Percentiles rank a stretch among this genome's conserved stretches.
phyloP scores from a whole-genome alignment of 1,140 invertebrate genomes.

The Ptiloglossa arizonensis region DNA sequence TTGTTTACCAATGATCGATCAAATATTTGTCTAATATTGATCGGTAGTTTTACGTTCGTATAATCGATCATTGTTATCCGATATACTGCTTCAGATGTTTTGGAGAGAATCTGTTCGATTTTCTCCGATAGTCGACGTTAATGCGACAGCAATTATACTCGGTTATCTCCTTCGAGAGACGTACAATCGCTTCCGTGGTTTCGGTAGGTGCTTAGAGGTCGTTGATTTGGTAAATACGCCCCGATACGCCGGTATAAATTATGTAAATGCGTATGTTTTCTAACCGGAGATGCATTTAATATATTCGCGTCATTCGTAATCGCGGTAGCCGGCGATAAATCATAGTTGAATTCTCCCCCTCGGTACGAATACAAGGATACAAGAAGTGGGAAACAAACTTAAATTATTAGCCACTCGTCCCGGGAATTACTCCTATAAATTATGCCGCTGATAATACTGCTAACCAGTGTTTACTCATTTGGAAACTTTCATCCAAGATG shows the following conservation, averaged over 20 bases:
- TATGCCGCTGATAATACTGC: constrained; percentile 1
- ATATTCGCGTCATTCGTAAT: constrained; percentile 21
- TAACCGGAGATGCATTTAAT: constrained; percentile 15
- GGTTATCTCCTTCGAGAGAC: background rate
- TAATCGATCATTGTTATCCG: too few relatives aligned
- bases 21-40: too few relatives aligned
- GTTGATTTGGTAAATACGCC: constrained; percentile 38
- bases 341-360: constrained; percentile 8
- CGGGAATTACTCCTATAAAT: constrained; percentile 6
- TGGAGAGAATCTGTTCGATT: background rate
- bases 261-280: constrained; percentile 32
- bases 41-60: too few relatives aligned
- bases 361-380: constrained; percentile 8
- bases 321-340: constrained; percentile 25
- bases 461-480: background rate
- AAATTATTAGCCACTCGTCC: constrained; percentile 20
- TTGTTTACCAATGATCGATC: background rate
- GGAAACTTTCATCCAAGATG: background rate
- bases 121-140: background rate
- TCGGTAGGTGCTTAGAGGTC: constrained; percentile 4
- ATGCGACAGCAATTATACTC: background rate
- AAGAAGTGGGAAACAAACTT: constrained; percentile 18
- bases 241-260: constrained; percentile 31
- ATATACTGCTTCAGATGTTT: too few relatives aligned
- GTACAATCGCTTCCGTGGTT: background rate